phyloP scores from a whole-genome alignment of 2,797 vertebrate genomes.

The Neosalanx taihuensis region DNA sequence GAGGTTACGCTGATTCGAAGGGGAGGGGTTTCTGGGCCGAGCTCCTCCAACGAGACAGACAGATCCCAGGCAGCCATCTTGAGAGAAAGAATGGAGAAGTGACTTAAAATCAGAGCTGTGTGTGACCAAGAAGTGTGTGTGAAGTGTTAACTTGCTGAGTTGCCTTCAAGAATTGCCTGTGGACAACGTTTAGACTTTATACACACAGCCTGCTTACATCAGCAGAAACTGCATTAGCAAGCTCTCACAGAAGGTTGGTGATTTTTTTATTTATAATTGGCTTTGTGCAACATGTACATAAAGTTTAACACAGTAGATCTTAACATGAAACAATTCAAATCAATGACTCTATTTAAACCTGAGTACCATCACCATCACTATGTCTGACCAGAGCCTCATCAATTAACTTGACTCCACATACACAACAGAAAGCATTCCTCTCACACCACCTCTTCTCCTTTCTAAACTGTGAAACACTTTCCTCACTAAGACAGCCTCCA shows the following conservation, averaged over 20 bases:
- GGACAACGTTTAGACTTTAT: background rate
- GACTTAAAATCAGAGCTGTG: background rate
- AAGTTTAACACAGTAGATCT: too few species aligned
- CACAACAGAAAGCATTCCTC: too few species aligned
- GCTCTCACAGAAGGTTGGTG: background rate
- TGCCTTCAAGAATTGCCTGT: too few species aligned
- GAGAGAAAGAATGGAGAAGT: background rate
- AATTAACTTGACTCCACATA: too few species aligned
- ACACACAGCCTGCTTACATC: background rate
- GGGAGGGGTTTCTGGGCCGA: conserved; percentile 60
- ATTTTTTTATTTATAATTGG: too few species aligned
- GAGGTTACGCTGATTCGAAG: conserved; percentile 74
- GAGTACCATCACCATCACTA: too few species aligned
- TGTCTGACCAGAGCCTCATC: too few species aligned
- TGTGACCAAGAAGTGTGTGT: background rate
- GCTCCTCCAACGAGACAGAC: conserved; percentile 67
- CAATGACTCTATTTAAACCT: too few species aligned
- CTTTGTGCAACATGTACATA: too few species aligned
- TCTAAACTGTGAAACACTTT: background rate
- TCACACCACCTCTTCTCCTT: too few species aligned
- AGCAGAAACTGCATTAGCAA: background rate
- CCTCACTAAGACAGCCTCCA: conserved; percentile 6
- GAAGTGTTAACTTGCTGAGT: background rate
- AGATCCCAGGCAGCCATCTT: conserved; percentile 74
- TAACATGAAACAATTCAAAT: too few species aligned